Percentiles rank a stretch among this genome's conserved stretches.
phyloP scores from a whole-genome alignment of 2,113 vertebrate species.

The Ifrita kowaldi region DNA sequence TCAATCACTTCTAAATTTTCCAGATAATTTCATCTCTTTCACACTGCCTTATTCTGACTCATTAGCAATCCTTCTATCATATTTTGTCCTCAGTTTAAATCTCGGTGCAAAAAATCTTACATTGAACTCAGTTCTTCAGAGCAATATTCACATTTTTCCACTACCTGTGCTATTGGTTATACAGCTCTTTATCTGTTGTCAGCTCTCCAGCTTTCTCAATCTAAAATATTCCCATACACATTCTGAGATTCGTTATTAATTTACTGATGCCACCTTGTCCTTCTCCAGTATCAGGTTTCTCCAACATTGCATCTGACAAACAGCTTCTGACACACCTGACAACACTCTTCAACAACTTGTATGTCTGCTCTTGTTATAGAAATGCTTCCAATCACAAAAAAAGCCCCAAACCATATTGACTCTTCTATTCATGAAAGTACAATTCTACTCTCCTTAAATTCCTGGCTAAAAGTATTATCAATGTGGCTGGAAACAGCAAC shows the following conservation, averaged over 20 bases:
- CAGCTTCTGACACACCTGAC: not conserved
- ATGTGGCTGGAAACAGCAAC: not conserved
- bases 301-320: not conserved
- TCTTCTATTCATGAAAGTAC: not conserved
- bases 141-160: not conserved
- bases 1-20: conserved; percentile 39
- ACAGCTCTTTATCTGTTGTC: not conserved
- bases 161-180: not conserved
- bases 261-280: not conserved
- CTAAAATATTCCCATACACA: not conserved
- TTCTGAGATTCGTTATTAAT: not conserved
- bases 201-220: not conserved
- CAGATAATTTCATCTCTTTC: conserved; percentile 13
- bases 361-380: not conserved
- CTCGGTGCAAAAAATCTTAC: not conserved
- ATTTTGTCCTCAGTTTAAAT: not conserved
- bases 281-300: not conserved
- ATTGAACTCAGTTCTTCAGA: not conserved
- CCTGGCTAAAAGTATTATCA: not conserved
- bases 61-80: not conserved
- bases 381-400: not conserved
- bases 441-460: not conserved
- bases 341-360: not conserved
- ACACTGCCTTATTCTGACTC: not conserved
- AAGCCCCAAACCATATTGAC: not conserved